A percentile compares a stretch with the other conserved stretches of the same genome.
Conservation (phyloP, 2,888 invertebrate genomes). For the Lamproptera curius region DNA sequence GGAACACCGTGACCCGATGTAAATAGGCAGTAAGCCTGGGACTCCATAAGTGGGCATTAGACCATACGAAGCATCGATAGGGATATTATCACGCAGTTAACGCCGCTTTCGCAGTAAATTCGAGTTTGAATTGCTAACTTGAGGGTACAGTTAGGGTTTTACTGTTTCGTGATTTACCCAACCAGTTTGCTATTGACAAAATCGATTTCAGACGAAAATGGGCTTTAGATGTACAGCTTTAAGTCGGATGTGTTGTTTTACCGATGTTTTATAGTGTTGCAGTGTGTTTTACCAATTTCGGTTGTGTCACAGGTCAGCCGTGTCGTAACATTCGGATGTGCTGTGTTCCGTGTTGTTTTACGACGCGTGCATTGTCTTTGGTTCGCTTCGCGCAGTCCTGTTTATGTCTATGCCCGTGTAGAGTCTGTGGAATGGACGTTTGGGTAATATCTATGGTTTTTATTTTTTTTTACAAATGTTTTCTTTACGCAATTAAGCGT, state of each 20-base stretch:
- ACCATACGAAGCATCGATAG: slow-evolving; percentile 4
- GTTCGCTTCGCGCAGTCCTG: not conserved
- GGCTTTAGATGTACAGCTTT: slow-evolving; percentile 9
- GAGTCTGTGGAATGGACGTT: not conserved
- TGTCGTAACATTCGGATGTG: slow-evolving; percentile 32
- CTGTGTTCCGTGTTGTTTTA: slow-evolving; percentile 11
- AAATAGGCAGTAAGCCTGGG: not conserved
- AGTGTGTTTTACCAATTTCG: slow-evolving; percentile 36
- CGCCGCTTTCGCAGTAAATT: slow-evolving; percentile 9
- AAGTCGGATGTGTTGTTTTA: slow-evolving; percentile 7
- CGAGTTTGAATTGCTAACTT: slow-evolving; percentile 24
- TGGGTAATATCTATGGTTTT: too few species aligned
- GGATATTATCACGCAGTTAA: slow-evolving; percentile 14
- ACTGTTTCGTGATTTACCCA: slow-evolving; percentile 19
- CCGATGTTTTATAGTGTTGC: slow-evolving; percentile 19
- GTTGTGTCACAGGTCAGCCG: slow-evolving; percentile 33
- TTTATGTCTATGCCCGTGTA: not conserved
- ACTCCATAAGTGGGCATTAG: slow-evolving; percentile 12
- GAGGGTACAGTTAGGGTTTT: slow-evolving; percentile 30
- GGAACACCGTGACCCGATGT: not conserved
- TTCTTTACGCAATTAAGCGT: too few species aligned
- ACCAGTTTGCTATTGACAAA: not conserved
- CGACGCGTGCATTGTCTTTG: slow-evolving; percentile 8
- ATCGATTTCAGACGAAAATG: slow-evolving; percentile 9
- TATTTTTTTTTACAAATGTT: too few species aligned